These are phyloP conservation scores for Acanthiza pusilla DNA, from an alignment of 2,797 vertebrate species.

Conservation along the genomic window DNA sequence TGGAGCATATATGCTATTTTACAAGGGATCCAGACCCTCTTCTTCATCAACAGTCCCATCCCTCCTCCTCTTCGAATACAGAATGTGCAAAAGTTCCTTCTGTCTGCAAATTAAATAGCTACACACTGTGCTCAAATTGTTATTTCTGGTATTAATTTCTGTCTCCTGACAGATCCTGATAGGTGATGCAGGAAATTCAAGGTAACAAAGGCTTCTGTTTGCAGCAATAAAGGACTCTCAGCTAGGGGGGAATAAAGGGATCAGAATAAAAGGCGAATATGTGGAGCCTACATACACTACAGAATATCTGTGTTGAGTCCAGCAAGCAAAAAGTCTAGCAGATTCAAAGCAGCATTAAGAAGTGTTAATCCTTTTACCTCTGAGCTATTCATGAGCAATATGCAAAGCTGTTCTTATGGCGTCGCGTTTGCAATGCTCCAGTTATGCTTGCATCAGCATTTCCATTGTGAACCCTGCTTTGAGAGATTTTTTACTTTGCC, in stretches of 20 bases:
- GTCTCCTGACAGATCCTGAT: constrained; percentile 39
- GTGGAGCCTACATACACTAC: constrained; percentile 4
- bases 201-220: constrained; percentile 49
- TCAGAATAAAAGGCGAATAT: constrained; percentile 27
- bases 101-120: constrained; percentile 27
- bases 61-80: neutral
- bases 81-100: neutral
- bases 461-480: constrained; percentile 58
- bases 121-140: neutral
- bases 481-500: constrained; percentile 50
- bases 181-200: constrained; percentile 46
- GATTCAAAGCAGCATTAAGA: constrained; percentile 63
- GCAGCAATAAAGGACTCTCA: constrained; percentile 19
- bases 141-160: constrained; percentile 55
- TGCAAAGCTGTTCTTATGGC: constrained; percentile 61
- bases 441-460: constrained; percentile 67
- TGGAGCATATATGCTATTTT: neutral
- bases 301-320: constrained; percentile 43
- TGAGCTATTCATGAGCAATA: constrained; percentile 67
- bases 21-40: neutral
- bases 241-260: neutral
- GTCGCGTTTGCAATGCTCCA: constrained; percentile 48
- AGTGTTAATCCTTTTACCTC: constrained; percentile 67
- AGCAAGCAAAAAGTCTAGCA: constrained; percentile 54
- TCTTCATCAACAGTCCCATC: neutral